Evolutionary conservation across 2,888 invertebrate species (phyloP).

Genomic region (Chelonus formosanus): DNA sequence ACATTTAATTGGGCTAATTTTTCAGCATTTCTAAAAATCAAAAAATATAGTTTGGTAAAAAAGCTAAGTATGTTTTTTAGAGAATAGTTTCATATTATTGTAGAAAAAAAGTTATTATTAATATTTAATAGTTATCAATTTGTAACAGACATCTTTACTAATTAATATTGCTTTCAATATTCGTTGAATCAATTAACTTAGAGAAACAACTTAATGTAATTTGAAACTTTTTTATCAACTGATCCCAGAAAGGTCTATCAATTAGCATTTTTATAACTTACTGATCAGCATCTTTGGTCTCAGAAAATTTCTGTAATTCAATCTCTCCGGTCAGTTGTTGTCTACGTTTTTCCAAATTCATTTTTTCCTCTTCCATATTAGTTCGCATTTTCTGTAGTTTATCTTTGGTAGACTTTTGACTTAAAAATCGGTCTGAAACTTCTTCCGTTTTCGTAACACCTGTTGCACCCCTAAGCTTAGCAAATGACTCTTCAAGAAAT

Average conservation of each 20-base stretch:
- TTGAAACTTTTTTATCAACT: too few species aligned
- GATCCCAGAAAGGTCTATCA: too few species aligned
- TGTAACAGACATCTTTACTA: too few species aligned
- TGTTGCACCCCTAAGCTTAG: slow-evolving; percentile 79
- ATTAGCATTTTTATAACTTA: slow-evolving; percentile 60
- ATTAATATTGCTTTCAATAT: too few species aligned
- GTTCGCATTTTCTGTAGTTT: slow-evolving; percentile 76
- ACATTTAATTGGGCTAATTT: slow-evolving; percentile 73
- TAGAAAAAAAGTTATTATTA: too few species aligned
- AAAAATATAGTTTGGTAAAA: slow-evolving; percentile 39
- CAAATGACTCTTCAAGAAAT: slow-evolving; percentile 72
- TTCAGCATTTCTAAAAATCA: slow-evolving; percentile 74
- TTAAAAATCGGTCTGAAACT: slow-evolving; percentile 77
- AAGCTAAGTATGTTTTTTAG: too few species aligned
- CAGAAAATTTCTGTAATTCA: slow-evolving; percentile 81
- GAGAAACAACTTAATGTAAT: too few species aligned
- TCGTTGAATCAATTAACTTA: too few species aligned
- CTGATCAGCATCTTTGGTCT: slow-evolving; percentile 83
- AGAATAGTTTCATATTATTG: too few species aligned
- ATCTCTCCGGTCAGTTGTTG: slow-evolving; percentile 74
- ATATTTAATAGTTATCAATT: too few species aligned
- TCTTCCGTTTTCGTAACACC: slow-evolving; percentile 79
- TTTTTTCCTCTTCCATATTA: slow-evolving; percentile 79
- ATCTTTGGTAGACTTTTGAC: slow-evolving; percentile 77
- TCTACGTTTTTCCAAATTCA: slow-evolving; percentile 73